These are phyloP conservation scores for Deroptyus accipitrinus DNA, from an alignment of 2,113 vertebrate genomes.

Conservation along the genomic window DNA sequence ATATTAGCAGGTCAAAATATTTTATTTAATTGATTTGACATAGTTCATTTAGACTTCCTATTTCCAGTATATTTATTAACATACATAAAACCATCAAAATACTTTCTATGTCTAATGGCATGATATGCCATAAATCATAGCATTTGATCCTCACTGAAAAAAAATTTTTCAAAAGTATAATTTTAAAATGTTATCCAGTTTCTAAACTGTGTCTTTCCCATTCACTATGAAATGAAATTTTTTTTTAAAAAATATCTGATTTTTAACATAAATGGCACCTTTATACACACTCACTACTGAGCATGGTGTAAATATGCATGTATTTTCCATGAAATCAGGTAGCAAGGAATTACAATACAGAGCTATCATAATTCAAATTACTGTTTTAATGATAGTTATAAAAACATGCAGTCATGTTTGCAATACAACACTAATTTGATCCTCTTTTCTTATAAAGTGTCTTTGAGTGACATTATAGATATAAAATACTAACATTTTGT, in stretches of 20 bases:
- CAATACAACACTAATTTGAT: background rate
- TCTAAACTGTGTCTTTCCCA: background rate
- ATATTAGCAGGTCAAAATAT: background rate
- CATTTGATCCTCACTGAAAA: background rate
- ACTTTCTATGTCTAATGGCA: background rate
- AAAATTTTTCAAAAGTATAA: background rate
- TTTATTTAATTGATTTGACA: background rate
- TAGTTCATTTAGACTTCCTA: background rate
- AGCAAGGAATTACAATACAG: background rate
- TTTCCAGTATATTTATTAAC: background rate
- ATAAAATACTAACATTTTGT: background rate
- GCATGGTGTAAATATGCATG: background rate
- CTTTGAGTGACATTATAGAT: background rate
- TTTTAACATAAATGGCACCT: background rate
- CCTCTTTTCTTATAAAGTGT: background rate
- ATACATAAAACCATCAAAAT: background rate
- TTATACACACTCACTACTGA: background rate
- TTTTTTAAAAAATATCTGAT: background rate
- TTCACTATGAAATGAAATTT: background rate
- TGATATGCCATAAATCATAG: background rate
- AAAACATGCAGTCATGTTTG: background rate
- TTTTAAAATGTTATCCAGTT: background rate
- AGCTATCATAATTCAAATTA: background rate
- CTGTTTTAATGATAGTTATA: background rate
- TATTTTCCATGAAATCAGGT: background rate